These are phyloP conservation scores for Dendroctonus ponderosae DNA, from an alignment of 1,140 invertebrate genomes.

Conservation along the genomic window DNA sequence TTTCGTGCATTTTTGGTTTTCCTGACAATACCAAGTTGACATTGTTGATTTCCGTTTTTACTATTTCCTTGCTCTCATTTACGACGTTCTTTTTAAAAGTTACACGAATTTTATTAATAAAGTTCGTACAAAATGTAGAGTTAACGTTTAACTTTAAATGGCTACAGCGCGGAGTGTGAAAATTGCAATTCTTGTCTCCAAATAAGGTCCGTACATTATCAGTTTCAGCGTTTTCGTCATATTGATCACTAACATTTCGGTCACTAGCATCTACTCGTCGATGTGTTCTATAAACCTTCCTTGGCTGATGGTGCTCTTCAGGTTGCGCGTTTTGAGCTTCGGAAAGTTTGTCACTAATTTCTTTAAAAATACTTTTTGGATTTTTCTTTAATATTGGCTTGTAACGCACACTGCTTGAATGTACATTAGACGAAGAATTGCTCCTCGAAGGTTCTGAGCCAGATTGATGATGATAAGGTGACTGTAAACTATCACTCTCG, in stretches of 20 bases:
- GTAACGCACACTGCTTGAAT: constrained; percentile 6
- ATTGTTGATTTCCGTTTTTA: constrained; percentile 11
- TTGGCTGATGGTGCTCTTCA: background rate
- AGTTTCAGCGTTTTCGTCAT: no score
- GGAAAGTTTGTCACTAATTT: constrained; percentile 18
- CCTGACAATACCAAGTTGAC: constrained; percentile 13
- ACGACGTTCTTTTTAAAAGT: constrained; percentile 6
- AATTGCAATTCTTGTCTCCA: no score
- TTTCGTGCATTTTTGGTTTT: constrained; percentile 1
- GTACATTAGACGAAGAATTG: background rate
- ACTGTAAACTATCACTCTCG: no score
- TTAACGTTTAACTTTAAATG: no score
- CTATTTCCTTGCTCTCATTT: background rate
- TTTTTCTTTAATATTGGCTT: constrained; percentile 14
- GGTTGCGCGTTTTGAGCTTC: background rate
- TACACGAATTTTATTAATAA: constrained; percentile 9
- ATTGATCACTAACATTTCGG: no score
- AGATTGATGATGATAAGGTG: no score
- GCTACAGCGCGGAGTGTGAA: no score
- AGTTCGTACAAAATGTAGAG: background rate
- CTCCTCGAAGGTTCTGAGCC: background rate
- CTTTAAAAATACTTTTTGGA: constrained; percentile 35
- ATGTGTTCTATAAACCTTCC: no score
- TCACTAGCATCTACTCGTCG: no score
- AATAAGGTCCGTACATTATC: no score